Base-by-base conservation (phyloP, 2,888 invertebrate genomes). In the Melitaea athalia region DNA sequence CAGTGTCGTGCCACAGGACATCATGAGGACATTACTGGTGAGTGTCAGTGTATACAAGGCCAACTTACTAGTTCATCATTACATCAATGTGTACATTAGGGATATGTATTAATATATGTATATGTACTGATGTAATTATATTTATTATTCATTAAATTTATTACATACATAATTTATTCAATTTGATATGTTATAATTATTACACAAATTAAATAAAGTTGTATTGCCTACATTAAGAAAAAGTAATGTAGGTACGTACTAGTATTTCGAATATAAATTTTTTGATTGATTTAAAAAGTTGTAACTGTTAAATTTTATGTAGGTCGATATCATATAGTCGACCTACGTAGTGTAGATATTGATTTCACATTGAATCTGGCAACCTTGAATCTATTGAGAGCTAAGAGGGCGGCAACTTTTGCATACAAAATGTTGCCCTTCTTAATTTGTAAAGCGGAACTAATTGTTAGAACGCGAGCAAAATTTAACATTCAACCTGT, bases 21-120 rank as follows among this genome's bases (percentile, higher is more conserved):
- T 83, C 89, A 92, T 92, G 92, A 87, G 87, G 82, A 85, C 85
- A 75, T 81, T 91, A 83, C 81, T 92, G 91, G 92, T 92, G 78
- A 92, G 92, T 91, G 76, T 76, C 72, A 77, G 77, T 78, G 64
- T 74, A 71, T 79, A 72, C 81, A 84, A 85, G 82, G 84, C 76
- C 79, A 67, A 70, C 75, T 69, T 70, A 74, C 78, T 78, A 71
- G 76, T 78, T 73, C 76, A 78, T 68, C 64, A 67, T 67, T 47
- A 61, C 79, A 79, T 76, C 75, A 72, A 52, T 71, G 8, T 38
- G 38, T 69, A n/a, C n/a, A n/a, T n/a, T n/a, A n/a, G n/a, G n/a
- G n/a, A n/a, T n/a, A 5, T 15, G 14, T 55, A 11, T 31, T 49
- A 64, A 42, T 59, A 53, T 52, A 49, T 17, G 59, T 38, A 65